Conservation (phyloP, 2,797 vertebrate genomes). For the Chromis chromis region DNA sequence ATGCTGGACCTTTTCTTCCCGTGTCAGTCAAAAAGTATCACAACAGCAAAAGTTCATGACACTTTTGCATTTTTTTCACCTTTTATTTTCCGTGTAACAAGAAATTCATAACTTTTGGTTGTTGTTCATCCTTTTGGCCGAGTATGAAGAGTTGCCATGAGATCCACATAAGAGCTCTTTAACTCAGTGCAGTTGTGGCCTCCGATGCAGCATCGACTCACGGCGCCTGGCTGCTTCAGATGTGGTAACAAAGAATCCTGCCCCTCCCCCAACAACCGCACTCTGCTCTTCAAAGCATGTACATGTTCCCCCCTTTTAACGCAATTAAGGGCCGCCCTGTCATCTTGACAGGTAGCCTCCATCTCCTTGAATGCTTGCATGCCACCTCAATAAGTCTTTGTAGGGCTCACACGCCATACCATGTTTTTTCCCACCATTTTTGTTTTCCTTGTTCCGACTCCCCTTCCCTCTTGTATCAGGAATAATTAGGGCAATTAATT, state of each 20-base stretch:
- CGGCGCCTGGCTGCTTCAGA: constrained; percentile 67
- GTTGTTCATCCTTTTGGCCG: constrained; percentile 13
- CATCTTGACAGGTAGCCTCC: constrained; percentile 78
- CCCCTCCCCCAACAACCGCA: constrained; percentile 47
- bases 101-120: constrained; percentile 7
- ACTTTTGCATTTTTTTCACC: neutral
- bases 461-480: constrained; percentile 60
- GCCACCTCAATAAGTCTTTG: constrained; percentile 53
- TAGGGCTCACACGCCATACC: constrained; percentile 45
- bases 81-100: constrained; percentile 5
- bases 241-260: constrained; percentile 44
- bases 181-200: constrained; percentile 23
- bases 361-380: constrained; percentile 67
- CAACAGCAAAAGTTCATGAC: constrained; percentile 1
- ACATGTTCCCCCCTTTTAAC: constrained; percentile 72
- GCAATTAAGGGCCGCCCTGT: constrained; percentile 76
- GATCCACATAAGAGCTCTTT: constrained; percentile 34
- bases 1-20: neutral
- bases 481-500: constrained; percentile 88
- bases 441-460: constrained; percentile 26
- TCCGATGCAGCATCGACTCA: constrained; percentile 62
- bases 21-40: constrained; percentile 15
- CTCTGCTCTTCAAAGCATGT: constrained; percentile 63
- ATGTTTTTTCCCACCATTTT: constrained; percentile 17
- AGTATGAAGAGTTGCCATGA: constrained; percentile 51